Evolutionary conservation across 2,797 vertebrate species (phyloP), one percentile per base, ranked within the genome.

Genomic region (Smutsia temminckii): DNA sequence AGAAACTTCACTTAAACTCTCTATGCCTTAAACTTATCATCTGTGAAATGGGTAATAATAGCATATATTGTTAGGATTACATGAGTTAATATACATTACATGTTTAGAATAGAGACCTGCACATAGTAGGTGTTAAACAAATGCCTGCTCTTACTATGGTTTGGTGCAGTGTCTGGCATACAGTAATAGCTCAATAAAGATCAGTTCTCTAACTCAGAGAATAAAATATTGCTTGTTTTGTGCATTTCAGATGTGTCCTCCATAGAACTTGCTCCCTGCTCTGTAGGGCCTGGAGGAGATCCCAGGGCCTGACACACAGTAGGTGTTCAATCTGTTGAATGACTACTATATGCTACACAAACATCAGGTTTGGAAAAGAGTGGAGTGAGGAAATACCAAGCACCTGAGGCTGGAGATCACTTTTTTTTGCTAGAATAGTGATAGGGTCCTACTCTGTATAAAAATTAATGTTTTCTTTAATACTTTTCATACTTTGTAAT

Each of bases 331-430:
- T 37, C 72, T 61, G 5, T 68, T 42, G 61, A 12, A 40, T 42
- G 46, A 29, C 14, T 37, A 3, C 37, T 72, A 0, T 23, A 1
- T 71, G 80, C n/a, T 29, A 3, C 1, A 0, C 23, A 42, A 17
- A 3, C 32, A 18, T 68, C 14, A 32, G 51, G 16, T 55, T 72
- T 75, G 42, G 17, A 34, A 66, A 69, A 87, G 42, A 12, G 32
- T 17, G 2, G 16, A 59, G 40, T 12, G 10, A 21, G 8, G 49
- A 13, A 18, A 23, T 74, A 11, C 11, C 29, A 10, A 27, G 5
- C 6, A 32, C 3, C 5, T 32, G 55, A 83, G 61, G 23, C 18
- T 32, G 34, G 32, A 46, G 18, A 61, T 3, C 10, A 2, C 23
- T 78, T 78, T 42, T 20, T 25, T 4, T 74, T 25, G 27, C 29